phyloP scores from a whole-genome alignment of 2,113 vertebrate genomes.

The Psittacula cyanocephala region DNA sequence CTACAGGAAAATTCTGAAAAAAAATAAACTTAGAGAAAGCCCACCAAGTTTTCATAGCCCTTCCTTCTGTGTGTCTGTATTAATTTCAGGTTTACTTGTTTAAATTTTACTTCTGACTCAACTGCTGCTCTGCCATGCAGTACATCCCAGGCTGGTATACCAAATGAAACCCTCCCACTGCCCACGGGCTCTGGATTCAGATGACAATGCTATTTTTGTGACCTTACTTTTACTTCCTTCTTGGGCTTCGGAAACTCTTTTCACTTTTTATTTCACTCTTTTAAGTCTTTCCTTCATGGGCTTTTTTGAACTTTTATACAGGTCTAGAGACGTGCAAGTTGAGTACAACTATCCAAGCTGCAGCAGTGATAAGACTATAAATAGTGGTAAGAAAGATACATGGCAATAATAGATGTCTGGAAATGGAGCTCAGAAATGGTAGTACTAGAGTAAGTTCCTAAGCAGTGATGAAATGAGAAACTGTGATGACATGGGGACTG shows the following conservation, averaged over 20 bases:
- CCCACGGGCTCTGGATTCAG: not conserved
- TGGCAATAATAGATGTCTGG: not conserved
- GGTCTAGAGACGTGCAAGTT: not conserved
- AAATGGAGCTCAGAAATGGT: not conserved
- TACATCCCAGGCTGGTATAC: not conserved
- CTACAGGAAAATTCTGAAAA: not conserved
- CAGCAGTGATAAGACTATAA: not conserved
- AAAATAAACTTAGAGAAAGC: not conserved
- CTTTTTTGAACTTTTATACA: not conserved
- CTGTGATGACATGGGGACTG: not conserved
- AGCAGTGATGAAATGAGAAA: not conserved
- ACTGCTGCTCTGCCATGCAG: not conserved
- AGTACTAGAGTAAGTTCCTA: not conserved
- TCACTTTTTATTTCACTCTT: not conserved
- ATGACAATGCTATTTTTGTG: not conserved
- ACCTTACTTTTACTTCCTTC: not conserved
- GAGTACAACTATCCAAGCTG: not conserved
- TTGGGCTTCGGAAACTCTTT: not conserved
- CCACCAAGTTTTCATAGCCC: not conserved
- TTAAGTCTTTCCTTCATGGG: not conserved
- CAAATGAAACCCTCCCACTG: not conserved
- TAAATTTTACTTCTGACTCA: not conserved
- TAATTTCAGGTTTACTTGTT: not conserved
- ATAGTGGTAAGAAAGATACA: not conserved
- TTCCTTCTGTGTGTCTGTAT: not conserved